Evolutionary conservation across 2,797 vertebrate genomes (phyloP).

Genomic region (Brachyalestes nurse): DNA sequence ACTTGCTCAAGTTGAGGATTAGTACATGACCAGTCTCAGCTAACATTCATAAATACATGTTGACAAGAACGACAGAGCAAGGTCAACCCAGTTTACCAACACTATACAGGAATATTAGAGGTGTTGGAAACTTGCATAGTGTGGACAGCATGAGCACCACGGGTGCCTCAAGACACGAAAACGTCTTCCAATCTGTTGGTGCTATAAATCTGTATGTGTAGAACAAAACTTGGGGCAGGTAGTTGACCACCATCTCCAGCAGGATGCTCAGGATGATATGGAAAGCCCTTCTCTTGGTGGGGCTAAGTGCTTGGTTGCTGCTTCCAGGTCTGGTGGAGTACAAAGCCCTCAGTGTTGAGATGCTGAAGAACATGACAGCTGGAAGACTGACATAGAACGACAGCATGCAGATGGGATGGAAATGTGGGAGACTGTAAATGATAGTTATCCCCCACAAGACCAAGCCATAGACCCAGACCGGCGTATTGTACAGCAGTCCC

Average conservation of each 20-base stretch:
- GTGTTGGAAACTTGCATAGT: not conserved
- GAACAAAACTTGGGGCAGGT: not conserved
- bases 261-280: conserved; percentile 36
- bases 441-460: not conserved
- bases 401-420: not conserved
- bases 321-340: not conserved
- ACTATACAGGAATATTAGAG: conserved; percentile 28
- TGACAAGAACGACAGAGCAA: not conserved
- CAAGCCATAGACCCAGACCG: not conserved
- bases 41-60: not conserved
- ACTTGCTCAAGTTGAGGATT: too few species aligned
- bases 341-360: conserved; percentile 22
- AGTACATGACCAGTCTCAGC: not conserved
- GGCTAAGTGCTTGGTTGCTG: not conserved
- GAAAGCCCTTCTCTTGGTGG: conserved; percentile 40
- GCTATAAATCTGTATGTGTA: not conserved
- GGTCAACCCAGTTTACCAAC: not conserved
- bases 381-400: not conserved
- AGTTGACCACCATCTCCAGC: not conserved
- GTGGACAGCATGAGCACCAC: not conserved
- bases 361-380: not conserved
- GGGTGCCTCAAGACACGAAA: not conserved
- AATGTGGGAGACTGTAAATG: not conserved
- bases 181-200: not conserved
- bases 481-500: not conserved